Evolutionary conservation across 2,888 invertebrate species (phyloP), one percentile per base, ranked within the genome.

Genomic region (Apotomis turbidana): DNA sequence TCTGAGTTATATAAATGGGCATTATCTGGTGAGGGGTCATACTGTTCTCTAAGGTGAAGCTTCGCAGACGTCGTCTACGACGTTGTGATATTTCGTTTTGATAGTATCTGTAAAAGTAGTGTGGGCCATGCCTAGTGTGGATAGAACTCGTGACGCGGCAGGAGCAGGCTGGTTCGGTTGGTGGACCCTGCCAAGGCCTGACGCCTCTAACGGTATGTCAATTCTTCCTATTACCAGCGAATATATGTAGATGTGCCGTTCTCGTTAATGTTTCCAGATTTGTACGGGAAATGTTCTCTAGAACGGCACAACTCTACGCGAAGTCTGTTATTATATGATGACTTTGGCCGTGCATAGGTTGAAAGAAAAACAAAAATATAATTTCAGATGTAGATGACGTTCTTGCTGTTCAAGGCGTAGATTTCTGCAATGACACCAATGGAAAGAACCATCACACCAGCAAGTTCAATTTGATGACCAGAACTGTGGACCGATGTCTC

Each of bases 391-490:
- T 91, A 75, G 82, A 86, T 75, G 94, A 94, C 80, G 95, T 97
- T 71, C 90, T 97, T 69, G 95, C 95, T 10, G 95, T 98, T 6
- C 93, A 95, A 78, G 94, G 94, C 73, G 96, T 97, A 72, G 96
- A 98, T 85, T 95, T 96, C 68, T 96, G 96, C 80, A 91, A 96
- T 68, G 92, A 94, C 6, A 94, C 95, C 55, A 98, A 98, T 87
- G 97, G 97, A 8, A 93, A 94, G 55, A 94, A 94, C 74, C 98
- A 98, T 86, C 95, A 96, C 83, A 98, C 98, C 0, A 95, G 94
- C 80, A 96, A 96, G 83, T 98, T 96, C 86, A 96, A 97, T 80
- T 87, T 96, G 79, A 96, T 97, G 95, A 94, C 93, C 73, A 93
- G 95, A 70, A 83, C 82, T n/a, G 88, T 87, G 63, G 90, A 90